Evolutionary conservation across 2,888 invertebrate genomes (phyloP), one percentile per base, ranked within the genome.

Genomic region (Parochlus steinenii): DNA sequence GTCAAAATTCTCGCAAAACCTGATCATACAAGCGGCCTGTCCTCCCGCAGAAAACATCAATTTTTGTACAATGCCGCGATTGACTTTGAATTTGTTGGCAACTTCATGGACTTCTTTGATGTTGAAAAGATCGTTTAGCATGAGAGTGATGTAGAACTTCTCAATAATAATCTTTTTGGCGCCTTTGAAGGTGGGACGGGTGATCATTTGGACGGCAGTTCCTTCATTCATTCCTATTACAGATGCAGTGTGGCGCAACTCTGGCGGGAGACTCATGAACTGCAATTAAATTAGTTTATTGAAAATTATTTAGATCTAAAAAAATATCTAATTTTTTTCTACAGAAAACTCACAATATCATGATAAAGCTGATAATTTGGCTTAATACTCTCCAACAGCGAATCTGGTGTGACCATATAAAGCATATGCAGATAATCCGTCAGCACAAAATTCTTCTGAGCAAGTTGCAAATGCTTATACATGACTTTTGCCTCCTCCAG

Each of bases 91-190:
- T 58, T 75, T 79, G 24, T 69, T 65, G 0, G 89, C 74, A 1
- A 86, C 74, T 15, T 49, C 54, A 45, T 74, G 68, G 17, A 82
- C 55, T 0, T 76, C 66, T 45, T 65, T 53, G 40, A 76, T 70
- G 40, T 71, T 69, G 69, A 81, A 76, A 15, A 86, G 57, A 44
- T 87, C 82, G 46, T 77, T 69, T 40, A 95, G 58, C 62, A 93
- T 81, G 41, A 95, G 55, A 6, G 90, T 82, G 39, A 85, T 59
- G 54, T 85, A 93, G 57, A 93, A 81, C 32, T 90, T 69, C 45
- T 74, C 67, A 39, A 86, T 47, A n/a, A 78, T 65, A 25, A 19
- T 24, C n/a, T 30, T 27, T 19, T 39, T 26, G 30, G 56, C 50
- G 47, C 69, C 74, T 47, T 71, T 71, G 2, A 71, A 65, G 7